Evolutionary conservation across 2,113 vertebrate genomes (phyloP).

Genomic region (Elephantulus edwardii): DNA sequence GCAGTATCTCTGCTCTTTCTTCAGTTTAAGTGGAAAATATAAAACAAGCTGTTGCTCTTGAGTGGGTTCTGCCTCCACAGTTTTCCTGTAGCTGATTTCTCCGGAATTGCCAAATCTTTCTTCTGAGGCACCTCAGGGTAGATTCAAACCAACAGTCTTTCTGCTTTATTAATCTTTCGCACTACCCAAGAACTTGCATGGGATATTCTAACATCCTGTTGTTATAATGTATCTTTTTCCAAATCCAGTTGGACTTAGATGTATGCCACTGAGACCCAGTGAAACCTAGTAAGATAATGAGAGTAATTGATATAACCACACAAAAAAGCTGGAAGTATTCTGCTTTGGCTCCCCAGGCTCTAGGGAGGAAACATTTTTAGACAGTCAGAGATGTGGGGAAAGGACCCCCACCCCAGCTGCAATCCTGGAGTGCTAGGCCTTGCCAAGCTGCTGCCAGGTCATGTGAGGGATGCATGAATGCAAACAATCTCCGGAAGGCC

Average conservation of each 20-base stretch:
- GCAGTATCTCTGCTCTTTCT: neutral
- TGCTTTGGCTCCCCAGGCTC: too few relatives aligned
- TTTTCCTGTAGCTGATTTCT: neutral
- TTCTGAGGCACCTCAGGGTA: neutral
- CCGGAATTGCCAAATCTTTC: neutral
- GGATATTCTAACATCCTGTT: neutral
- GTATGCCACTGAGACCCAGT: neutral
- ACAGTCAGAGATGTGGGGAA: neutral
- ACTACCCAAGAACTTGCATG: neutral
- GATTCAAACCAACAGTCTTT: neutral
- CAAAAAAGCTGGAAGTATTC: neutral
- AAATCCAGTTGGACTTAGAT: neutral
- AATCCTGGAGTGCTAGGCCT: neutral
- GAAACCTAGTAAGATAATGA: neutral
- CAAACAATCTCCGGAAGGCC: constrained; percentile 42
- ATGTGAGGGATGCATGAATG: neutral
- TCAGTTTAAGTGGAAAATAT: neutral
- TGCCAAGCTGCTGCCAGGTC: neutral
- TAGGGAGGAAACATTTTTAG: neutral
- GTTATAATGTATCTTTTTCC: neutral
- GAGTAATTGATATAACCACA: neutral
- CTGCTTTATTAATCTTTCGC: neutral
- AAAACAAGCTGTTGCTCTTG: neutral
- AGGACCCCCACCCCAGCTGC: neutral
- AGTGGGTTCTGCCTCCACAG: neutral